Conservation (phyloP, 1,140 invertebrate genomes). For the Parapsyche elsis region DNA sequence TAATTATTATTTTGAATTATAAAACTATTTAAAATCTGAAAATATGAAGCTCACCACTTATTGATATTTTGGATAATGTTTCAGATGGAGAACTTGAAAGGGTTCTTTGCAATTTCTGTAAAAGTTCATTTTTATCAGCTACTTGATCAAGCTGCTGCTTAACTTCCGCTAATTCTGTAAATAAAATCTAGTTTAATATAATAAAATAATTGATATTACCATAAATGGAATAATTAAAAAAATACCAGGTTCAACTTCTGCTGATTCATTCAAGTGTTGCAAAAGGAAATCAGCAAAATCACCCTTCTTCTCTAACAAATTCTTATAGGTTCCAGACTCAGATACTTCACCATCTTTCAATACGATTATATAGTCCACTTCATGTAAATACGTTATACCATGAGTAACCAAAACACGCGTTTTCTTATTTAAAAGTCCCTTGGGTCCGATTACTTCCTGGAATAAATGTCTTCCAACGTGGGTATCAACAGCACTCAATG, state of each 20-base stretch:
- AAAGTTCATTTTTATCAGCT: conserved; percentile 72
- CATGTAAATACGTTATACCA: conserved; percentile 87
- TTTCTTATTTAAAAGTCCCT: conserved; percentile 81
- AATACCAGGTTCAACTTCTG: conserved; percentile 59
- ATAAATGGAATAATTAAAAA: background rate
- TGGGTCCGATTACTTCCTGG: conserved; percentile 86
- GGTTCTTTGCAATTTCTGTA: conserved; percentile 72
- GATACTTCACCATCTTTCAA: conserved; percentile 85
- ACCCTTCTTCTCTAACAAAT: conserved; percentile 83
- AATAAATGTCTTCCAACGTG: conserved; percentile 98
- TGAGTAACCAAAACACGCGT: conserved; percentile 92
- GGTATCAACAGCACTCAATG: conserved; percentile 93
- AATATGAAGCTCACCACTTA: conserved; percentile 59
- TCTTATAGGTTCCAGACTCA: conserved; percentile 85
- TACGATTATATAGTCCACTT: conserved; percentile 89
- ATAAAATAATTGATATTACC: background rate
- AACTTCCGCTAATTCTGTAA: conserved; percentile 76
- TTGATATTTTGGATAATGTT: conserved; percentile 64
- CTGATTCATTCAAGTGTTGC: conserved; percentile 82
- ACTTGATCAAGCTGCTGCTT: conserved; percentile 79
- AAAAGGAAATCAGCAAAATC: conserved; percentile 88
- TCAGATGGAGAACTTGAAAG: conserved; percentile 73
- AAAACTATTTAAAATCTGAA: background rate
- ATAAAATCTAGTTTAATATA: too few relatives aligned
- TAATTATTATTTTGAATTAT: too few relatives aligned